Base-by-base conservation (phyloP, 2,797 vertebrate species). In the Typhlichthys subterraneus region DNA sequence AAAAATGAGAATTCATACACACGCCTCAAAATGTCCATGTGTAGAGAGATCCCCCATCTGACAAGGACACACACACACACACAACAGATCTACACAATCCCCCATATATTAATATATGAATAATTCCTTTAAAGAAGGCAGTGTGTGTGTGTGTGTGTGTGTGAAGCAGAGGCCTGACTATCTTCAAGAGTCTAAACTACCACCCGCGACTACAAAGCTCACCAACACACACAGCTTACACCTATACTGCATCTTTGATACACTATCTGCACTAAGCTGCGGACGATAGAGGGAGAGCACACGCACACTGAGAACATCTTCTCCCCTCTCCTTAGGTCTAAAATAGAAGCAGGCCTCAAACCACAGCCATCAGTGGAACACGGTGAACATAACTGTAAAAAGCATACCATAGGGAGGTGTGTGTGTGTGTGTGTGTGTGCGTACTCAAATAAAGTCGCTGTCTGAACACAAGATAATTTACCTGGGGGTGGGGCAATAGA, bases 331-430 rank as follows among this genome's bases (percentile, higher is more conserved):
- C 87, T 86, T 86, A 80, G 79, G 72, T 86, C 73, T 31, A 80
- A 88, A 87, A 88, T 87, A 90, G 85, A 85, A 23, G 67, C 64
- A 69, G 73, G 79, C 78, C 76, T 73, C 75, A 82, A 86, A 88
- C 88, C 88, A 79, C 86, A 88, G 81, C 82, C 82, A 82, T 82
- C 82, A 87, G 73, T 80, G 82, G 76, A 78, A 81, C 65, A 79
- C 75, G 70, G 73, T 76, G 77, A 83, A 90, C 87, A 87, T 85
- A 87, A 80, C 78, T 77, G 73, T 52, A 15, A 65, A 65, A 75
- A 65, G 77, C 72, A 70, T 64, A 66, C 63, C 57, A 17, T 38
- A 60, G 58, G 47, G 58, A 23, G 19, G 57, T 63, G 55, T 65
- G 69, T 59, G 45, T 46, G 11, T 62, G 50, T 67, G 50, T 66